phyloP scores from a whole-genome alignment of 1,140 invertebrate species.

The Dinoponera quadriceps region DNA sequence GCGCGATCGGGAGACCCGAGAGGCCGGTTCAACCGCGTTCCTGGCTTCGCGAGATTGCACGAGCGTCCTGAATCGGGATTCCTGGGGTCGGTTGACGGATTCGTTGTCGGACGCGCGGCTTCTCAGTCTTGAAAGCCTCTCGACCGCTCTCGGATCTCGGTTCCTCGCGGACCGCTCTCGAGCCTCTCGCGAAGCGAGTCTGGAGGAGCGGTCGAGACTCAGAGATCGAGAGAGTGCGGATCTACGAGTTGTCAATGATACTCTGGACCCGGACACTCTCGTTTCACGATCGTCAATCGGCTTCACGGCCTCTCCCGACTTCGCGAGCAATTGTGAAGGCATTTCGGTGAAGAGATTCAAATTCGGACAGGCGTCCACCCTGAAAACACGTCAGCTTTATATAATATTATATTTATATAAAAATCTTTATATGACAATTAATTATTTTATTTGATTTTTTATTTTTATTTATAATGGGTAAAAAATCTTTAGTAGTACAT shows the following conservation, averaged over 20 bases:
- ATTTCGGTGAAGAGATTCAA: constrained; percentile 58
- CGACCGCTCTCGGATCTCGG: neutral
- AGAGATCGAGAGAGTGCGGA: constrained; percentile 28
- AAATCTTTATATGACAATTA: too few species aligned
- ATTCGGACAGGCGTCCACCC: constrained; percentile 81
- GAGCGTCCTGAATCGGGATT: constrained; percentile 11
- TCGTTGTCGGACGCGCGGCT: neutral
- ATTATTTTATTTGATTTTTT: too few species aligned
- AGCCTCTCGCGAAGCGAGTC: neutral
- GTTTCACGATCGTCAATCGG: neutral
- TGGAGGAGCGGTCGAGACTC: constrained; percentile 46
- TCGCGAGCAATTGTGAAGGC: constrained; percentile 24
- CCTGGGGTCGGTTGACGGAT: neutral
- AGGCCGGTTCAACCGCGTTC: neutral
- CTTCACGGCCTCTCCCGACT: neutral
- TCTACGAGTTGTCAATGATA: neutral
- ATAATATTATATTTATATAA: neutral
- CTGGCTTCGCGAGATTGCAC: neutral
- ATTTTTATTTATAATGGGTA: too few species aligned
- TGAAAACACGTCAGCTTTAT: constrained; percentile 51
- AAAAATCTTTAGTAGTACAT: too few species aligned
- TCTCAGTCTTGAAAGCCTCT: constrained; percentile 1
- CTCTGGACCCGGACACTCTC: neutral
- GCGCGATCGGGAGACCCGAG: constrained; percentile 11
- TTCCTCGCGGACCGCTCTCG: neutral